Percentiles rank a stretch among this genome's conserved stretches.
Conservation (phyloP, 2,113 vertebrate genomes). For the Odobenus rosmarus region DNA sequence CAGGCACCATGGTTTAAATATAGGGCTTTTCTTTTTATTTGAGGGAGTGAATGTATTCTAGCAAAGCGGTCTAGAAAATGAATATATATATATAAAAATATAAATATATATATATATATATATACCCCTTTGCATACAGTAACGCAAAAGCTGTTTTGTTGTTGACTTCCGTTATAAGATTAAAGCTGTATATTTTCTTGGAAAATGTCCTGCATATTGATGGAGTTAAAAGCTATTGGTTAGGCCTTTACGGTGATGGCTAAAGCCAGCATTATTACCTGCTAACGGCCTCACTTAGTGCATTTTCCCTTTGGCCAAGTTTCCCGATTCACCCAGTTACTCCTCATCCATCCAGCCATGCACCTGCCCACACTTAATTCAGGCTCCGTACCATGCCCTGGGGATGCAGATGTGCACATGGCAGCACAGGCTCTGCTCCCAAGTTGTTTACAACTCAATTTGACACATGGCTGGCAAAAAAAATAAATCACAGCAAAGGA, state of each 20-base stretch:
- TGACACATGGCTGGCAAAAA: neutral
- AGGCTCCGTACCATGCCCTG: neutral
- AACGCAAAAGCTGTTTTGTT: neutral
- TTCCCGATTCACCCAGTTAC: neutral
- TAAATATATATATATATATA: neutral
- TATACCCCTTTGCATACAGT: neutral
- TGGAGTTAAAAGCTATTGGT: neutral
- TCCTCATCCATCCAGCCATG: neutral
- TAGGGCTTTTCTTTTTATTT: neutral
- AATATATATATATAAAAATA: neutral
- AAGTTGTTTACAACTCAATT: neutral
- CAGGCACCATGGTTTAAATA: constrained; percentile 11
- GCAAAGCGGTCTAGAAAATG: neutral
- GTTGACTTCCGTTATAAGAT: neutral
- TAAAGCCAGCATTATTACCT: neutral
- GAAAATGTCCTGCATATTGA: neutral
- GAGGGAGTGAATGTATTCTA: neutral
- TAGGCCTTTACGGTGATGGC: neutral
- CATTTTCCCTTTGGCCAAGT: neutral
- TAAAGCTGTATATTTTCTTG: constrained; percentile 13
- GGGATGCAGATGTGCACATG: rapidly evolving
- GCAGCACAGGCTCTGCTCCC: neutral
- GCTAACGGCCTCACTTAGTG: neutral
- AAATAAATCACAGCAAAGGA: neutral
- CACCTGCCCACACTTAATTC: no score